A percentile compares a stretch with the other conserved stretches of the same genome.
Conservation (phyloP, 2,888 invertebrate species). For the Dynastes tityus region DNA sequence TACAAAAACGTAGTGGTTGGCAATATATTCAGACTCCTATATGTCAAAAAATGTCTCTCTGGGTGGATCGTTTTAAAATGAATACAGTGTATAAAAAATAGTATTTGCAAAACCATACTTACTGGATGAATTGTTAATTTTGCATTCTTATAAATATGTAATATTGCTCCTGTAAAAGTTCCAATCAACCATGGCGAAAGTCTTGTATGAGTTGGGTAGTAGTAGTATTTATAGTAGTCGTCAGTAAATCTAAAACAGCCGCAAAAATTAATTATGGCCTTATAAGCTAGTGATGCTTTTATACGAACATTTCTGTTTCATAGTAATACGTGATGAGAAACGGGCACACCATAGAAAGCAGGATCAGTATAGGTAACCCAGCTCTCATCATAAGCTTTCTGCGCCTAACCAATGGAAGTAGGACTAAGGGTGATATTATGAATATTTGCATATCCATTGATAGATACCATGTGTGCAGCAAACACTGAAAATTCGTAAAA, state of each 20-base stretch:
- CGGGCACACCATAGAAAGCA: constrained; percentile 47
- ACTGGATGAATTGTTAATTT: constrained; percentile 52
- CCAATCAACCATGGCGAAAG: constrained; percentile 59
- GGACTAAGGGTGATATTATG: constrained; percentile 63
- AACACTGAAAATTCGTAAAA: constrained; percentile 61
- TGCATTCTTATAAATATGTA: constrained; percentile 55
- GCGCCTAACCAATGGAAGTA: constrained; percentile 60
- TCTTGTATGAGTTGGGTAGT: constrained; percentile 57
- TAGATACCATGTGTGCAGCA: constrained; percentile 66
- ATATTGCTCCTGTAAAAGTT: constrained; percentile 56
- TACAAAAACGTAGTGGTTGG: too few species aligned
- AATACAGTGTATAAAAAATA: too few species aligned
- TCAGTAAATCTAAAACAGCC: constrained; percentile 47
- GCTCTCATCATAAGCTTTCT: constrained; percentile 42
- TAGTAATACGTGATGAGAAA: constrained; percentile 49
- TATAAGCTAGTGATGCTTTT: not conserved
- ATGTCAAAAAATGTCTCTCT: too few species aligned
- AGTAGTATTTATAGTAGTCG: constrained; percentile 53
- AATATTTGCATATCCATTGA: constrained; percentile 68
- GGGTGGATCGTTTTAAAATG: too few species aligned
- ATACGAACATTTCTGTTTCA: constrained; percentile 51
- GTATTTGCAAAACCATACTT: not conserved
- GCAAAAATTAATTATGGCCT: too few species aligned
- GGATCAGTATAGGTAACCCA: constrained; percentile 42
- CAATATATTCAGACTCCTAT: too few species aligned